Base-by-base conservation (phyloP, 1,140 invertebrate species). In the Lepidurus couesii region DNA sequence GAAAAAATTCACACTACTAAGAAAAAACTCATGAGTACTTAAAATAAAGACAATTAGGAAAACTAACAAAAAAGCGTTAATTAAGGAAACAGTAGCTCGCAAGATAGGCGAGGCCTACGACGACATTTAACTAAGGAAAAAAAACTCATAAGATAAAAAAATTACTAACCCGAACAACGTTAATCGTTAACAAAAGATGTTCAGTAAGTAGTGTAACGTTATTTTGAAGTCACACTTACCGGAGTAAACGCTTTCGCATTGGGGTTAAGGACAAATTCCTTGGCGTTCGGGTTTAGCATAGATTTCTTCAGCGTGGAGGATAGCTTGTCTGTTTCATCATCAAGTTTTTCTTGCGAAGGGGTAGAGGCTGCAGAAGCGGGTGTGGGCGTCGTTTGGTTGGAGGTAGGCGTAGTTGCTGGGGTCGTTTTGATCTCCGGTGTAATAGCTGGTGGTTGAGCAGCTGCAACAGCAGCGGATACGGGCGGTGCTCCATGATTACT, bases 201-300 rank as follows among this genome's bases (percentile, higher is more conserved):
- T 13, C 26, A 9, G 80, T 44, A 65, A 78, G 75, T 47, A 77
- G 79, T 81, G 16, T 44, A 44, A 42, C 42, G 75, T 42, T 34
- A 73, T 44, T 24, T 44, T 75, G 10, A 7, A 78, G 79, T 11
- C 42, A 24, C 42, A 85, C 91, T 91, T 83, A 93, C 89, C n/a
- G 93, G 93, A 80, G 91, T 92, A 84, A 95, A 96, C 7, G 92
- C 89, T 83, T 95, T 95, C 34, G 92, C 90, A 82, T 91, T 91
- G 26, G 93, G 93, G 88, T 95, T 95, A 75, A 90, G 86, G 16
- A 88, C 86, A 86, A 95, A 95, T 86, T 94, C 93, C 85, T 95
- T 95, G 24, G 93, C 93, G 84, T 95, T 92, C 44, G 93, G 93
- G 88, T 95, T 95, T 44, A 95, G 87, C 1, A 89, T 94, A 24